These are phyloP conservation scores for Eretmocerus hayati DNA, from an alignment of 2,888 invertebrate species.

Conservation along the genomic window DNA sequence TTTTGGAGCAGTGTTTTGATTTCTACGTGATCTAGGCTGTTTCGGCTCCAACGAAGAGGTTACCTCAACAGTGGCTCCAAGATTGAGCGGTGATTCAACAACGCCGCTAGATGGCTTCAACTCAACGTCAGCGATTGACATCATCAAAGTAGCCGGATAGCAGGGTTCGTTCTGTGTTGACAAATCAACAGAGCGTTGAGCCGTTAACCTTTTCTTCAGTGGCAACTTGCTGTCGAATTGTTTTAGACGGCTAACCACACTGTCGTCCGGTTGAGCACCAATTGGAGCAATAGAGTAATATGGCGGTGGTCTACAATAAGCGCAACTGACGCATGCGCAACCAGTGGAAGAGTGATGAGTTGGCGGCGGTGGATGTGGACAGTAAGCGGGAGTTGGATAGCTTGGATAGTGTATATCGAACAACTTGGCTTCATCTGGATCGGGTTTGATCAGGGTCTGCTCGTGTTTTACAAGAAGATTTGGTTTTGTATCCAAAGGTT, in stretches of 20 bases:
- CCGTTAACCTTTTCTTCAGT: slow-evolving; percentile 39
- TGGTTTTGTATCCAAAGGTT: slow-evolving; percentile 15
- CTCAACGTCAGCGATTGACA: slow-evolving; percentile 37
- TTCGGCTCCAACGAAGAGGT: slow-evolving; percentile 7
- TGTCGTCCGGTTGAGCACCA: neutral
- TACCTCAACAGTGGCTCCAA: slow-evolving; percentile 19
- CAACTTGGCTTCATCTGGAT: slow-evolving; percentile 5
- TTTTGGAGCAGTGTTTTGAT: slow-evolving; percentile 14
- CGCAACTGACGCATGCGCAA: slow-evolving; percentile 12
- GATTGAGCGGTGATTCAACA: slow-evolving; percentile 2
- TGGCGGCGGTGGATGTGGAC: slow-evolving; percentile 4
- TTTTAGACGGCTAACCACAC: slow-evolving; percentile 26
- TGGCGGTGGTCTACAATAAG: slow-evolving; percentile 11
- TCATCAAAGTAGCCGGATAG: slow-evolving; percentile 29
- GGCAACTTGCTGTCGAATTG: slow-evolving; percentile 36
- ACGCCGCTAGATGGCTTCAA: slow-evolving; percentile 11
- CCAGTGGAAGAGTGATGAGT: slow-evolving; percentile 8
- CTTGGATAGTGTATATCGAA: slow-evolving; percentile 11
- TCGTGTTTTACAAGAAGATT: slow-evolving; percentile 13
- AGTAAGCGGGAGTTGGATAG: slow-evolving; percentile 1
- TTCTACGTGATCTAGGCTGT: slow-evolving; percentile 13
- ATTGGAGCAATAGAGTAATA: slow-evolving; percentile 14
- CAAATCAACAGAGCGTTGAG: slow-evolving; percentile 16
- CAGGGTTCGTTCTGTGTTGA: neutral
- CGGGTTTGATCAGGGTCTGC: slow-evolving; percentile 11